Conservation (phyloP, 2,797 vertebrate species). For the Sebastes cheni region DNA sequence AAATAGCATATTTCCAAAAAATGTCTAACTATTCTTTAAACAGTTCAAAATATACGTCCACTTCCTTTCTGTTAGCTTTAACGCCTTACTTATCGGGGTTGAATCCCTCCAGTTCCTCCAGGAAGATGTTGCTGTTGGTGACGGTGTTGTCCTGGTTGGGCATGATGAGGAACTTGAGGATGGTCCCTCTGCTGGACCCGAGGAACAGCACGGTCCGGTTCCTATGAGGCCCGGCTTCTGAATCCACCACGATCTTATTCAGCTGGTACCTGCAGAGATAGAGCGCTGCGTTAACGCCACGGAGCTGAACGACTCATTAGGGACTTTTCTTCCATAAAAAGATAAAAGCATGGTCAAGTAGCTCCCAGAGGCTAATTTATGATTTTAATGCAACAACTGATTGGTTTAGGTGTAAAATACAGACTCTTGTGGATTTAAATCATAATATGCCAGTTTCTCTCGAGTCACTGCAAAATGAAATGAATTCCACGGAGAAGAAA, state of each 20-base stretch:
- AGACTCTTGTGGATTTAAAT: constrained; percentile 41
- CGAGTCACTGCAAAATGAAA: constrained; percentile 48
- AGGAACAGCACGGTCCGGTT: constrained; percentile 95
- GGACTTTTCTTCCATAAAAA: not conserved
- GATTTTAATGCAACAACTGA: constrained; percentile 45
- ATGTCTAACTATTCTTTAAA: not conserved
- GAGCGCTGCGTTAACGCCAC: not conserved
- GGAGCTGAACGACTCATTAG: not conserved
- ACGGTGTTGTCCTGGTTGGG: constrained; percentile 84
- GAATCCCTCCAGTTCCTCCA: constrained; percentile 96
- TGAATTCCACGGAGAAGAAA: constrained; percentile 52
- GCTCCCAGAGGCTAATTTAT: constrained; percentile 16
- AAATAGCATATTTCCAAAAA: not conserved
- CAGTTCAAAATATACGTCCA: not conserved
- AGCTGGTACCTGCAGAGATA: constrained; percentile 87
- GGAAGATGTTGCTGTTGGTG: constrained; percentile 78
- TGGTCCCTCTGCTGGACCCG: constrained; percentile 89
- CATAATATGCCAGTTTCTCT: constrained; percentile 49
- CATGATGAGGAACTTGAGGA: constrained; percentile 94
- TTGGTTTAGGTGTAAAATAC: constrained; percentile 48
- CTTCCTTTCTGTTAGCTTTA: not conserved
- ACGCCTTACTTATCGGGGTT: constrained; percentile 89
- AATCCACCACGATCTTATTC: constrained; percentile 92
- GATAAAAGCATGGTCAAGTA: constrained; percentile 35
- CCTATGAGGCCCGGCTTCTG: constrained; percentile 86